Evolutionary conservation across 2,797 vertebrate species (phyloP).

Genomic region (Acridotheres tristis): DNA sequence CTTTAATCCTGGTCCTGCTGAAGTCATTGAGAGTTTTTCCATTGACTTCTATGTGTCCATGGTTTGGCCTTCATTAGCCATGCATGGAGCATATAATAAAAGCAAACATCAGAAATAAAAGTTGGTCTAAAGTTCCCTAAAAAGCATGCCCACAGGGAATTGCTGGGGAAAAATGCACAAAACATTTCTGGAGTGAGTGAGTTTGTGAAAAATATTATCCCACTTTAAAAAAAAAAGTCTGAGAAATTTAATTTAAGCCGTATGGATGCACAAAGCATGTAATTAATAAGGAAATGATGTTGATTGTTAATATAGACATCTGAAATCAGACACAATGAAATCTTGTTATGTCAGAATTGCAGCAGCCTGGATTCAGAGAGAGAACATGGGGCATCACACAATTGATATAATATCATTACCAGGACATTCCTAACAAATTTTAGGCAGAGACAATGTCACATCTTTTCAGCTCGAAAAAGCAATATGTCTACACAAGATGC

Average conservation of each 20-base stretch:
- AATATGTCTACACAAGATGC: not conserved
- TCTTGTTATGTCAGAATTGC: conserved; percentile 1
- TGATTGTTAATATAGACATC: conserved; percentile 38
- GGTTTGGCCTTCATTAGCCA: conserved; percentile 46
- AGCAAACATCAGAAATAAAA: conserved; percentile 40
- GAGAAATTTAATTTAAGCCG: conserved; percentile 36
- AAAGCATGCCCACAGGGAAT: conserved; percentile 1
- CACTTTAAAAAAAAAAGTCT: not conserved
- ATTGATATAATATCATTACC: not conserved
- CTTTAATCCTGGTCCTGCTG: conserved; percentile 42
- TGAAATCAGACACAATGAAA: conserved; percentile 46
- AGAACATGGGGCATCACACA: not conserved
- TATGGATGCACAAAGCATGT: conserved; percentile 9
- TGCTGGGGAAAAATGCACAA: not conserved
- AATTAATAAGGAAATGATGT: conserved; percentile 57
- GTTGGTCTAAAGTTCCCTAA: not conserved
- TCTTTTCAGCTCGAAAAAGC: not conserved
- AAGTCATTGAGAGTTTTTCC: conserved; percentile 48
- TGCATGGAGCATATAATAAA: conserved; percentile 17
- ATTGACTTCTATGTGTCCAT: conserved; percentile 1
- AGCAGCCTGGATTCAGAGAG: not conserved
- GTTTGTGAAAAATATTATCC: not conserved
- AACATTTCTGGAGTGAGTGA: not conserved
- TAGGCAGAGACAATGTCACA: not conserved
- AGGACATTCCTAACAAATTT: conserved; percentile 24